Evolutionary conservation across 2,888 invertebrate genomes (phyloP), one percentile per base, ranked within the genome.

Genomic region (Spodoptera littoralis): DNA sequence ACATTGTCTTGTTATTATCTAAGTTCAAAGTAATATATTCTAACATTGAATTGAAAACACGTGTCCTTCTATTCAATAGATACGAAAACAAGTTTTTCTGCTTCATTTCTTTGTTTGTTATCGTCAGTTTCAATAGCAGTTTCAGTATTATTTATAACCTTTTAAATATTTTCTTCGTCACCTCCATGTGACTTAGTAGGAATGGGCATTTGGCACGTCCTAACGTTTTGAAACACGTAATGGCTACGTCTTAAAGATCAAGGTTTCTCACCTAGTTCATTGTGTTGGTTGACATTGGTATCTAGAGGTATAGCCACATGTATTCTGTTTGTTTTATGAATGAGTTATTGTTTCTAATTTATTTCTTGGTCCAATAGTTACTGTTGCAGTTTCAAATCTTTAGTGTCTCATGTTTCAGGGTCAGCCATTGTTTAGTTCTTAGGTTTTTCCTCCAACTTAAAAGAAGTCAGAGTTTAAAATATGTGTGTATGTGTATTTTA

Each of bases 141-240:
- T 36, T 9, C 18, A 30, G 44, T 56, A 51, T 12, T 60, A 62
- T 64, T 47, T 44, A 36, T 27, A 42, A 41, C 12, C 62, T 4
- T 51, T 42, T 51, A 36, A 36, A 56, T 43, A 58, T 48, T 24
- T 54, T 55, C 49, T 43, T 11, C 43, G 52, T 77, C 52, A 60
- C 27, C 30, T 45, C 53, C 18, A 52, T 46, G 46, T 63, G 43
- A 65, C 65, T 69, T 56, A 60, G 73, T 72, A 66, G 22, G 36
- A 36, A 36, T 49, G 60, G 53, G 74, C 80, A 83, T 82, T 85
- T 82, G 82, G 79, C 85, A 84, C 83, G 84, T 74, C 56, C 57
- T 9, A 51, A 62, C 58, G 9, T 59, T 64, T 61, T 58, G 11
- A 46, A 45, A 52, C 57, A 68, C 77, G 78, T 79, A 76, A 79